Conservation (phyloP, 2,888 invertebrate species). For the Neoascia interrupta region DNA sequence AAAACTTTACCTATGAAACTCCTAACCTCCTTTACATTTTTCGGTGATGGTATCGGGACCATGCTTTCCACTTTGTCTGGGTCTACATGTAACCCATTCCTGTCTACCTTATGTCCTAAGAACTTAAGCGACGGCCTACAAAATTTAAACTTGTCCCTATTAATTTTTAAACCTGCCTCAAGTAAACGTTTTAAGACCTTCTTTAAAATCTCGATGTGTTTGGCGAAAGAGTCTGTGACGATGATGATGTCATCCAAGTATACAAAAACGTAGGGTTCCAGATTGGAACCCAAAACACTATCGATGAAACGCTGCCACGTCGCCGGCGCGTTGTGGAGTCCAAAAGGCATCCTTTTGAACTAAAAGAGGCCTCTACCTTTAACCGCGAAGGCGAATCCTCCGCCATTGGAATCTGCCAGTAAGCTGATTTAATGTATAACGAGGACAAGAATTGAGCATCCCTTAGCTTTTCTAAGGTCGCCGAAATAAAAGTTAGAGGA, state of each 20-base stretch:
- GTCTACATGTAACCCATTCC: not conserved
- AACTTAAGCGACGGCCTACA: constrained; percentile 49
- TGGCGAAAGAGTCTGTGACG: too few species aligned
- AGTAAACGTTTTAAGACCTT: too few species aligned
- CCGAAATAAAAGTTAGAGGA: constrained; percentile 1
- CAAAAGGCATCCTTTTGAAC: too few species aligned
- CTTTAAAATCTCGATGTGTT: too few species aligned
- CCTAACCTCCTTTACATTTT: constrained; percentile 21
- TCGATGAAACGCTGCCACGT: too few species aligned
- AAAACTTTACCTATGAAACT: constrained; percentile 11
- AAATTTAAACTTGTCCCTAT: not conserved
- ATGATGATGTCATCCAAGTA: not conserved
- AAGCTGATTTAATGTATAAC: constrained; percentile 16
- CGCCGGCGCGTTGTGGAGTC: too few species aligned
- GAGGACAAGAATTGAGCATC: constrained; percentile 16
- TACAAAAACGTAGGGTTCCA: not conserved
- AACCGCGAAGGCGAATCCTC: constrained; percentile 1
- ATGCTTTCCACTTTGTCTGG: too few species aligned
- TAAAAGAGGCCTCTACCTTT: not conserved
- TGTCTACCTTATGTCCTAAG: constrained; percentile 73
- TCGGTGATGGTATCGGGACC: too few species aligned
- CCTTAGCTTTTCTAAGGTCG: constrained; percentile 18
- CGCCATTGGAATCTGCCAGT: constrained; percentile 25
- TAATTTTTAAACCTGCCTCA: not conserved
- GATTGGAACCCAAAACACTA: too few species aligned